Evolutionary conservation across 2,888 invertebrate genomes (phyloP).

Genomic region (Drosophila melanosoma): DNA sequence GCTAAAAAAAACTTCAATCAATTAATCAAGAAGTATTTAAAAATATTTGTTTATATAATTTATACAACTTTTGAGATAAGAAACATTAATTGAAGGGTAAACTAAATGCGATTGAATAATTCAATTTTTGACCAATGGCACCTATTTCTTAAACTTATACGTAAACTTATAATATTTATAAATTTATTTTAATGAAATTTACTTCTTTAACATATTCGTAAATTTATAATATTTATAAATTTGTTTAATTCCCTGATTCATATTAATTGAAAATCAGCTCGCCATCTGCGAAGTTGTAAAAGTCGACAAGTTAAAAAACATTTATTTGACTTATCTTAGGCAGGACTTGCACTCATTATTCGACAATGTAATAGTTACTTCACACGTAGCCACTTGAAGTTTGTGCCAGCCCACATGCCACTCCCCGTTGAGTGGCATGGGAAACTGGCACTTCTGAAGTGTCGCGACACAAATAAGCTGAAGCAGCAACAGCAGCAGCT

Average conservation of each 20-base stretch:
- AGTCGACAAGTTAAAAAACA: constrained; percentile 43
- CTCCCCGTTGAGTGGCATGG: constrained; percentile 13
- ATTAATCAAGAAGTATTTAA: not conserved
- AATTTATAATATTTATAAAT: not conserved
- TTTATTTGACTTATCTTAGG: constrained; percentile 48
- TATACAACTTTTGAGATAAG: not conserved
- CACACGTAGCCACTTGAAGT: constrained; percentile 13
- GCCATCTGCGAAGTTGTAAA: constrained; percentile 15
- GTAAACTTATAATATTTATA: not conserved
- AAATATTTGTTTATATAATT: not conserved
- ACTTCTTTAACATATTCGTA: too few species aligned
- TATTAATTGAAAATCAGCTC: constrained; percentile 1
- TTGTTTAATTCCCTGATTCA: not conserved
- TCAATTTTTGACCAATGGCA: not conserved
- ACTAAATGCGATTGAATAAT: not conserved
- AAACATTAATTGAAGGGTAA: too few species aligned
- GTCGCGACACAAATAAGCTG: constrained; percentile 56
- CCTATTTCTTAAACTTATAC: too few species aligned
- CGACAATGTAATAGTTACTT: constrained; percentile 33
- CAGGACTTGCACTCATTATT: constrained; percentile 44
- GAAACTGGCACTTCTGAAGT: constrained; percentile 63
- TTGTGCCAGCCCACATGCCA: not conserved
- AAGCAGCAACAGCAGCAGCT: constrained; percentile 26
- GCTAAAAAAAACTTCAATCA: not conserved
- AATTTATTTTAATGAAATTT: not conserved